phyloP scores from a whole-genome alignment of 2,888 invertebrate genomes.

The Phyllotreta cruciferae region DNA sequence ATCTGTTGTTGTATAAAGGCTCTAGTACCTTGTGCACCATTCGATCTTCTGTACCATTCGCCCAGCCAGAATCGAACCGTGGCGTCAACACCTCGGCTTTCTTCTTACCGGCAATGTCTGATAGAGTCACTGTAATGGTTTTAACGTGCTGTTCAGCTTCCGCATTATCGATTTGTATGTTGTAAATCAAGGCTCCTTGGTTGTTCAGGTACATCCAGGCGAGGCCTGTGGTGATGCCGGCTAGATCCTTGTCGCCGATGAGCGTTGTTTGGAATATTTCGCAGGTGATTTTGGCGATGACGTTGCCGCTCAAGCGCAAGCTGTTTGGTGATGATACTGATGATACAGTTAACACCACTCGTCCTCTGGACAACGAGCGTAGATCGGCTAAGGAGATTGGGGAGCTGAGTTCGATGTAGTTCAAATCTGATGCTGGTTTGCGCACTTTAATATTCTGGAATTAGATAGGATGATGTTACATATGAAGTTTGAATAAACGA shows the following conservation, averaged over 20 bases:
- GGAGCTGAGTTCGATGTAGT: slow-evolving; percentile 79
- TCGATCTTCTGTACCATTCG: slow-evolving; percentile 77
- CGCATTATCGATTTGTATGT: slow-evolving; percentile 74
- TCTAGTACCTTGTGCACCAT: slow-evolving; percentile 83
- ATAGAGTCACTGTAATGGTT: slow-evolving; percentile 70
- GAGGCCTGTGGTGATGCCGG: slow-evolving; percentile 67
- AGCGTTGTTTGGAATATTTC: slow-evolving; percentile 81
- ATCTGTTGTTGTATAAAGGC: slow-evolving; percentile 80
- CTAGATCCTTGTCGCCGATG: slow-evolving; percentile 55
- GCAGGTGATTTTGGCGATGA: slow-evolving; percentile 78
- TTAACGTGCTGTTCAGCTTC: slow-evolving; percentile 57
- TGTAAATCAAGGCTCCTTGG: slow-evolving; percentile 79
- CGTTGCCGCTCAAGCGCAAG: slow-evolving; percentile 71
- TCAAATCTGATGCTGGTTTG: slow-evolving; percentile 79
- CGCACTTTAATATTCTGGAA: slow-evolving; percentile 68
- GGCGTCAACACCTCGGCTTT: slow-evolving; percentile 74
- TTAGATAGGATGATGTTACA: not conserved
- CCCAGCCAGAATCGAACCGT: slow-evolving; percentile 64
- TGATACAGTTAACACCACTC: slow-evolving; percentile 73
- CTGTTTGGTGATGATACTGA: slow-evolving; percentile 71
- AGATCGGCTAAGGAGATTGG: slow-evolving; percentile 79
- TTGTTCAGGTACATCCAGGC: slow-evolving; percentile 82
- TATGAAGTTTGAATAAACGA: slow-evolving; percentile 3
- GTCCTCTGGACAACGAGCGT: slow-evolving; percentile 78
- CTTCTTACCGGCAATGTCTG: slow-evolving; percentile 70